Evolutionary conservation across 2,113 vertebrate genomes (phyloP).

Genomic region (Uropsilus gracilis): DNA sequence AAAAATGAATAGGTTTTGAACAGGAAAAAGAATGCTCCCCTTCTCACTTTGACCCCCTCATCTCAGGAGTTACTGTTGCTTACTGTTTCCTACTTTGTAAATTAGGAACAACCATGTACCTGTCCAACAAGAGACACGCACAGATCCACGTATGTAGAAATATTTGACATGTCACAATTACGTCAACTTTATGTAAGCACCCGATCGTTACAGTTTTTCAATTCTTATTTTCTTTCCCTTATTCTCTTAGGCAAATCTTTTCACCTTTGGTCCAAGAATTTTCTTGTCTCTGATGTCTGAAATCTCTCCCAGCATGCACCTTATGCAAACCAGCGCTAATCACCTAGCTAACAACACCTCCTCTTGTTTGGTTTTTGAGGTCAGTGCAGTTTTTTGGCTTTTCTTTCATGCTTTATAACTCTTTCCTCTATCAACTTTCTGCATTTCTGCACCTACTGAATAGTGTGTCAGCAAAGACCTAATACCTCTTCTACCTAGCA

Average conservation of each 20-base stretch:
- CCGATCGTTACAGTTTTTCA: neutral
- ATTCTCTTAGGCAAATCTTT: neutral
- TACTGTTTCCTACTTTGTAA: neutral
- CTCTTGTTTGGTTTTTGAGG: constrained; percentile 47
- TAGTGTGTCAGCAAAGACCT: neutral
- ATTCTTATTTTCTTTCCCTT: neutral
- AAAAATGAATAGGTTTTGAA: neutral
- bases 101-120: neutral
- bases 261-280: neutral
- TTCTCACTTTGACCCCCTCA: neutral
- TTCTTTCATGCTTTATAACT: constrained; percentile 23
- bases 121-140: neutral
- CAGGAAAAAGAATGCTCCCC: neutral
- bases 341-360: neutral
- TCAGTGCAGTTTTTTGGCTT: constrained; percentile 20
- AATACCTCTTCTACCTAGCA: neutral
- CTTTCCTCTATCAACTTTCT: neutral
- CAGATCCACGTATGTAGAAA: neutral
- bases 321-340: neutral
- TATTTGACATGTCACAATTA: neutral
- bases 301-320: neutral
- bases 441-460: neutral
- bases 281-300: neutral
- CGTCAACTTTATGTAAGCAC: neutral
- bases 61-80: neutral